Evolutionary conservation across 2,113 vertebrate genomes (phyloP).

Genomic region (Charadrius vociferus): DNA sequence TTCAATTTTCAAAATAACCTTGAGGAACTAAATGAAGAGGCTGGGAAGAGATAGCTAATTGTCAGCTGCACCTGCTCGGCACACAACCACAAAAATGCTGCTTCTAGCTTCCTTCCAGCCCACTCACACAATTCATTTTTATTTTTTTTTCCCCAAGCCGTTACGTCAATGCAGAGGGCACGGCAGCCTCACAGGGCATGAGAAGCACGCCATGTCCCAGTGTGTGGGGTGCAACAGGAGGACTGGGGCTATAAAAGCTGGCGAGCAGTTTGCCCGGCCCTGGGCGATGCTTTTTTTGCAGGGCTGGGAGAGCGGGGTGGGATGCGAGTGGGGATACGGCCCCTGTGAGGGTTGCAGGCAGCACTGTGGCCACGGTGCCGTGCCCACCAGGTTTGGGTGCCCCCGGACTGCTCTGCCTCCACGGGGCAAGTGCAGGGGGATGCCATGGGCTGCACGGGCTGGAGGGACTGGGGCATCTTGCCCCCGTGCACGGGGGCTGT

Average conservation of each 20-base stretch:
- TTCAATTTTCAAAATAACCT: slow-evolving; percentile 70
- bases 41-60: slow-evolving; percentile 66
- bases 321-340: rapidly evolving
- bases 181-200: background rate
- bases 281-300: rapidly evolving
- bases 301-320: background rate
- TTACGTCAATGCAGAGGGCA: slow-evolving; percentile 38
- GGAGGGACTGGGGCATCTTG: background rate
- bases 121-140: slow-evolving; percentile 4
- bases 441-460: rapidly evolving
- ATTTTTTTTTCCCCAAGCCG: background rate
- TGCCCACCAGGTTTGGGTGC: rapidly evolving
- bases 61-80: slow-evolving; percentile 62
- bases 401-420: rapidly evolving
- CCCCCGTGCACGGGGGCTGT: rapidly evolving
- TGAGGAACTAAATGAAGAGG: slow-evolving; percentile 70
- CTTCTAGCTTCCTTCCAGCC: slow-evolving; percentile 56
- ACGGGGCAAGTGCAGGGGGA: rapidly evolving
- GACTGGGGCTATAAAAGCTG: background rate
- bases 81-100: slow-evolving; percentile 8
- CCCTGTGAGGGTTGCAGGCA: background rate
- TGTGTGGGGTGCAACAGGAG: rapidly evolving
- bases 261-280: background rate
- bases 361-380: rapidly evolving
- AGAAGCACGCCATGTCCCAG: rapidly evolving